Evolutionary conservation across 2,113 vertebrate genomes (phyloP).

Genomic region (Bothrops jararaca): DNA sequence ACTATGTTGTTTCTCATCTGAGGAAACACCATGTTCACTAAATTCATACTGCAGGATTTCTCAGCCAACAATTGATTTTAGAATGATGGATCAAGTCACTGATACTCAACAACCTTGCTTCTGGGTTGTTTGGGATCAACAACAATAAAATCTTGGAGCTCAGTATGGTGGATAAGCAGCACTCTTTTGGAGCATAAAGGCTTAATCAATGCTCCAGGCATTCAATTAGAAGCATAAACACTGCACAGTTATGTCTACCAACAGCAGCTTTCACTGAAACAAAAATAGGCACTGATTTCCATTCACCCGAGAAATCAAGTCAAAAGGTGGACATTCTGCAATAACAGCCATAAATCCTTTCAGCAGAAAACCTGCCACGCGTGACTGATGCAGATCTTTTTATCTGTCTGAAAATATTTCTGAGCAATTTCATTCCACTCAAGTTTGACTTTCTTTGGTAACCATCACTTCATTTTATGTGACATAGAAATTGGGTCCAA

Average conservation of each 20-base stretch:
- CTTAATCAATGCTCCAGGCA: conserved; percentile 11
- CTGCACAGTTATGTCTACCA: not conserved
- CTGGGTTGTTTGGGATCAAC: conserved; percentile 18
- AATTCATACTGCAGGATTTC: not conserved
- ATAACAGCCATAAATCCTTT: not conserved
- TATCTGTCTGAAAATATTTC: not conserved
- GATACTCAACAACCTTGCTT: conserved; percentile 42
- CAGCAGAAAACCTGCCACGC: not conserved
- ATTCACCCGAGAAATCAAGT: not conserved
- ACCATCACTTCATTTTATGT: not conserved
- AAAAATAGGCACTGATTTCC: not conserved
- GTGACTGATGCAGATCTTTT: not conserved
- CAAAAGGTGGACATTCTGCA: not conserved
- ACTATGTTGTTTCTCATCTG: not conserved
- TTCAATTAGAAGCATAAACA: conserved; percentile 48
- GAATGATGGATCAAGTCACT: not conserved
- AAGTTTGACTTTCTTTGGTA: conserved; percentile 11
- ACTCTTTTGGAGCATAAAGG: conserved; percentile 21
- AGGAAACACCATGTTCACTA: accelerated
- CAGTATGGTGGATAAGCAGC: conserved; percentile 24
- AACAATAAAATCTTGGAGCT: conserved; percentile 27
- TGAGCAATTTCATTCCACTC: conserved; percentile 14
- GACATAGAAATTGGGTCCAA: not conserved
- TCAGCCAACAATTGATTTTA: not conserved
- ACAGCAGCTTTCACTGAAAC: not conserved